Evolutionary conservation across 2,113 vertebrate species (phyloP), one percentile per base, ranked within the genome.

Genomic region (Sialia sialis): DNA sequence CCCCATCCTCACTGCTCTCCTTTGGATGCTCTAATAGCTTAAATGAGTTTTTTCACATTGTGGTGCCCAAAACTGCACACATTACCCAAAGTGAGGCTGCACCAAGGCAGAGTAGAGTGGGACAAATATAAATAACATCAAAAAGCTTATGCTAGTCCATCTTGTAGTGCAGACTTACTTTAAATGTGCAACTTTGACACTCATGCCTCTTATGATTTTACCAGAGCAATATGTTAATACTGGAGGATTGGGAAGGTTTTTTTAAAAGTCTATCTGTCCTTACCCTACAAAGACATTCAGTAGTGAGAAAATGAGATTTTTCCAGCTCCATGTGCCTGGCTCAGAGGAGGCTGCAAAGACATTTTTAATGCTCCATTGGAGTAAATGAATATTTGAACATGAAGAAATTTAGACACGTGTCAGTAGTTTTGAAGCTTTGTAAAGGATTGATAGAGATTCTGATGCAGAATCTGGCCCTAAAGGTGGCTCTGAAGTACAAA

Each of bases 401-500:
- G 85, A 92, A 94, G 90, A 94, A 94, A 90, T 76, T 81, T 49
- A 67, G 79, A 58, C 83, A 60, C 0, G 0, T 84, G 43, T 51
- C 25, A 41, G 89, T 63, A 73, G 44, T 32, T 78, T 70, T 84
- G n/a, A 52, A 84, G 43, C 38, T 94, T 90, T 91, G 43, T 63
- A 56, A 72, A 68, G 66, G 59, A 82, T 84, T 59, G 1, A 79
- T 76, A 20, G 3, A 27, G 20, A 58, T 94, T 83, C 78, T 95
- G 75, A 77, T 73, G 59, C 30, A 81, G 83, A 78, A 84, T 63
- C 32, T 23, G 48, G 13, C 66, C 89, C 81, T 93, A 82, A 84
- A 85, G 78, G 91, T 84, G 80, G 55, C 51, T 74, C 88, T 51
- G 25, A 74, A 92, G 16, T 70, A 70, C 60, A 95, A 94, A 93